Percentiles rank a stretch among this genome's conserved stretches.
Evolutionary conservation across 2,797 vertebrate genomes (phyloP).

Genomic region (Rhadinocentrus ornatus): DNA sequence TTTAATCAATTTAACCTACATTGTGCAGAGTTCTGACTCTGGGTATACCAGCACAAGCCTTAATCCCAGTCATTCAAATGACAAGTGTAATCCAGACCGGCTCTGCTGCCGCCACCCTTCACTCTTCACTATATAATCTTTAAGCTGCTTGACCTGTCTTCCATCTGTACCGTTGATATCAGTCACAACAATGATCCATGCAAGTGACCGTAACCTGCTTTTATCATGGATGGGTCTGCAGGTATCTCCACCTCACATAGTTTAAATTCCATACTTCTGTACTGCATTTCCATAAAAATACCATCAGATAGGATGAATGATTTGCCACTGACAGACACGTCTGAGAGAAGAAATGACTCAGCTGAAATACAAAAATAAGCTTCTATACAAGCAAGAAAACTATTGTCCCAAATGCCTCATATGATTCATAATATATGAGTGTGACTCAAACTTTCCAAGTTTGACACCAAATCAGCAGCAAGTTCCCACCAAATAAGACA

Average conservation of each 20-base stretch:
- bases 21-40: constrained; percentile 36
- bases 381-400: constrained; percentile 20
- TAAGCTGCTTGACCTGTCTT: constrained; percentile 44
- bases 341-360: constrained; percentile 1
- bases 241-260: not conserved
- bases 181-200: constrained; percentile 42
- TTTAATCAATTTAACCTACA: constrained; percentile 64
- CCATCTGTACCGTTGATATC: constrained; percentile 29
- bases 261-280: no score
- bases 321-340: not conserved
- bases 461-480: constrained; percentile 11
- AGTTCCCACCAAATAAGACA: constrained; percentile 11
- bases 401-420: constrained; percentile 17
- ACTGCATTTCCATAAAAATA: not conserved
- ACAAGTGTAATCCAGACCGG: constrained; percentile 60
- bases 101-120: constrained; percentile 15
- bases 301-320: not conserved
- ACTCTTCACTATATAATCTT: constrained; percentile 50
- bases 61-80: constrained; percentile 61
- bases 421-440: constrained; percentile 24
- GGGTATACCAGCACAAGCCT: constrained; percentile 31
- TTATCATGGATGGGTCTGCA: not conserved
- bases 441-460: constrained; percentile 53
- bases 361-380: constrained; percentile 26
- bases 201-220: not conserved